phyloP scores from a whole-genome alignment of 1,140 invertebrate species.

The Diorhabda sublineata region DNA sequence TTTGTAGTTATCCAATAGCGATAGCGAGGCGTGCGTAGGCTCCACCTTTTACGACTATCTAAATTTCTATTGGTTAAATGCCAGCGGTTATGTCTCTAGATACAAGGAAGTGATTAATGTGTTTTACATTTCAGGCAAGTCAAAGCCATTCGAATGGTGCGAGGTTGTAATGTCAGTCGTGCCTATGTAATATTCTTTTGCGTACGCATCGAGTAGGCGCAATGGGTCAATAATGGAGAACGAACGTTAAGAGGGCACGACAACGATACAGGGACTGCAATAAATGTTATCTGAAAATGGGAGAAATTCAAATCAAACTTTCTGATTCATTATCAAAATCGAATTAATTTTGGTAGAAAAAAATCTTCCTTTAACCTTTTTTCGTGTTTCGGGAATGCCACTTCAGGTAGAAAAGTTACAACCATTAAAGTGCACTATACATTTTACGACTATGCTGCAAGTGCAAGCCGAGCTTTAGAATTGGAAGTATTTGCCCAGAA shows the following conservation, averaged over 20 bases:
- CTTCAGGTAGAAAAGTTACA: conserved; percentile 35
- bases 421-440: conserved; percentile 36
- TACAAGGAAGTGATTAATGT: conserved; percentile 19
- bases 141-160: background rate
- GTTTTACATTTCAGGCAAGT: background rate
- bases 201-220: no score
- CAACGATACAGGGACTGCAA: background rate
- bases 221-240: background rate
- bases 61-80: conserved; percentile 10
- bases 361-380: no score
- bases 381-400: conserved; percentile 7
- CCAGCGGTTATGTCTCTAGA: conserved; percentile 2
- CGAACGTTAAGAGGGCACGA: background rate
- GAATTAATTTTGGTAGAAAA: background rate
- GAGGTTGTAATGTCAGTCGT: no score
- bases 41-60: conserved; percentile 12
- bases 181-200: no score
- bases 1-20: conserved; percentile 13
- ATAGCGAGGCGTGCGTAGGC: conserved; percentile 14
- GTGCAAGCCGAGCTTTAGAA: background rate
- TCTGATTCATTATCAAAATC: background rate
- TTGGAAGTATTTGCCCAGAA: conserved; percentile 9
- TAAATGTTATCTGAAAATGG: background rate
- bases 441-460: conserved; percentile 31
- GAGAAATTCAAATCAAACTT: background rate